Conservation (phyloP, 2,888 invertebrate species). For the Stomorhina lunata region DNA sequence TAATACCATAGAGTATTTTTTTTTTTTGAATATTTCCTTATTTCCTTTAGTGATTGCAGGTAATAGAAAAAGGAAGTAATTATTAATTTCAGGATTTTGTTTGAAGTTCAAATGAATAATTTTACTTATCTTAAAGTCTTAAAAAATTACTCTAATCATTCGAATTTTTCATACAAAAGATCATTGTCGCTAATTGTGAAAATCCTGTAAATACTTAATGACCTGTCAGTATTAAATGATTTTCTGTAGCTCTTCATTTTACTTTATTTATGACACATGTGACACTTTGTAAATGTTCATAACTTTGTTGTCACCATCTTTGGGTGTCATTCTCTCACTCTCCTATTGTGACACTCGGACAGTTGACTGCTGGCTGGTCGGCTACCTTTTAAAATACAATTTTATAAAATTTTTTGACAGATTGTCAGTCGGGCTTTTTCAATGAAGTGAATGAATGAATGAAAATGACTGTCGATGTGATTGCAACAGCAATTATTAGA, state of each 20-base stretch:
- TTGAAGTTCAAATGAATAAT: background rate
- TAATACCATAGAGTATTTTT: too few relatives aligned
- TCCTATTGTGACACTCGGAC: background rate
- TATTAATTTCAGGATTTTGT: background rate
- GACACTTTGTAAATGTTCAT: constrained; percentile 41
- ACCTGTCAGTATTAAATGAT: constrained; percentile 23
- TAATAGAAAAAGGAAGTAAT: constrained; percentile 41
- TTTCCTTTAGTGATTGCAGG: constrained; percentile 42
- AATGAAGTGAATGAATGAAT: constrained; percentile 17
- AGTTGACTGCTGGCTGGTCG: constrained; percentile 32
- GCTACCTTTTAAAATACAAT: constrained; percentile 58
- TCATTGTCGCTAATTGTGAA: constrained; percentile 20
- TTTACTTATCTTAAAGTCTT: background rate
- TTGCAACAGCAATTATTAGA: constrained; percentile 52
- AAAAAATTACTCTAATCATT: background rate
- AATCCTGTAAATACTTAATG: constrained; percentile 32
- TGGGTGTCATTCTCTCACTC: constrained; percentile 58
- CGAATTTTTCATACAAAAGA: background rate
- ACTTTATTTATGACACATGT: constrained; percentile 52
- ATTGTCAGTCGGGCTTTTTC: constrained; percentile 63
- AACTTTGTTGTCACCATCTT: constrained; percentile 45
- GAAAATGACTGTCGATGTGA: constrained; percentile 39
- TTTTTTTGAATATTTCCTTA: constrained; percentile 21
- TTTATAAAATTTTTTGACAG: constrained; percentile 62
- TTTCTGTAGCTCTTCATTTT: constrained; percentile 4